Conservation (phyloP, 2,797 vertebrate genomes). For the Ataeniobius toweri region DNA sequence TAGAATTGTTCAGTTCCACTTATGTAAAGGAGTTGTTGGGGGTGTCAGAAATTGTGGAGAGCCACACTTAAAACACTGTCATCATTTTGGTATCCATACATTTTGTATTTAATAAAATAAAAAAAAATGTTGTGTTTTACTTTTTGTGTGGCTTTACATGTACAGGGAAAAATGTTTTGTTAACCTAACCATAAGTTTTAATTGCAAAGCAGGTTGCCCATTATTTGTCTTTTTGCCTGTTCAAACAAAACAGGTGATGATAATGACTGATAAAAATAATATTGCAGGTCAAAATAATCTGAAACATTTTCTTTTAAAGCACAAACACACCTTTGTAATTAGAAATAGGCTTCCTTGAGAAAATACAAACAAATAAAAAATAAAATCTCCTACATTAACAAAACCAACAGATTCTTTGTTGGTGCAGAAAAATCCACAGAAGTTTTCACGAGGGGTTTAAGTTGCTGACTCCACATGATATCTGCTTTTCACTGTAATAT, state of each 20-base stretch:
- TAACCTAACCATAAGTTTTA: background rate
- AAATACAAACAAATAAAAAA: background rate
- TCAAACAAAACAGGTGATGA: too few species aligned
- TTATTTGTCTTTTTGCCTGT: too few species aligned
- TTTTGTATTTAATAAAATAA: background rate
- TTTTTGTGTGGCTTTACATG: background rate
- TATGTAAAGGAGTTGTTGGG: too few species aligned
- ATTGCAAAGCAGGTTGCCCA: too few species aligned
- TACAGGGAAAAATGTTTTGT: background rate
- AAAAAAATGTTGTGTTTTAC: background rate
- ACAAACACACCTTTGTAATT: too few species aligned
- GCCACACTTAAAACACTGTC: too few species aligned
- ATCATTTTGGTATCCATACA: background rate
- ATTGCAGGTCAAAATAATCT: too few species aligned
- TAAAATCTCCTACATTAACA: background rate
- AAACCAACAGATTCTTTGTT: background rate
- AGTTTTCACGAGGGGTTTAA: background rate
- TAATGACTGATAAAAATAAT: too few species aligned
- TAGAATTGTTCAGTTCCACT: too few species aligned
- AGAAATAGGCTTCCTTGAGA: too few species aligned
- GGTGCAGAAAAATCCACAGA: background rate
- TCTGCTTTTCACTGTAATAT: background rate
- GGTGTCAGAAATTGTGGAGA: too few species aligned
- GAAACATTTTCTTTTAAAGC: too few species aligned
- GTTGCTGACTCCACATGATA: background rate